Evolutionary conservation across 92 coral and sea anemone genomes (phyloP), one percentile per base, ranked within the genome.

Genomic region (Nematostella vectensis): DNA sequence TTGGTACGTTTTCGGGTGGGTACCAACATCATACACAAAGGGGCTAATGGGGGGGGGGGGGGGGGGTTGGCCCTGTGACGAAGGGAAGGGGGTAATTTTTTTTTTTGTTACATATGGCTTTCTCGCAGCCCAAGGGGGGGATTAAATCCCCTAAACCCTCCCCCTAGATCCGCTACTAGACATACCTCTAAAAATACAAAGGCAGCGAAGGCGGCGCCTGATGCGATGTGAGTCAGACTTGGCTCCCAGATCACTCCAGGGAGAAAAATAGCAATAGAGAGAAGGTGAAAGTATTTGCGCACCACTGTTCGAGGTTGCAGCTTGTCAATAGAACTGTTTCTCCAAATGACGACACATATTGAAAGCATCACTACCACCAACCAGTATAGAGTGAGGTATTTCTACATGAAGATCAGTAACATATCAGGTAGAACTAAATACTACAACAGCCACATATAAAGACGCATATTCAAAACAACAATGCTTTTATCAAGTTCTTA

Each of bases 231-330:
- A 3, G 78, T 83, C 17, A 93, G 36, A 11, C 78, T 33, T 3
- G 99, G 93, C 8, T 93, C 99, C 24, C 62, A 79, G 29, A 74
- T 43, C 20, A 82, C 58, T 16, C 99, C 99, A 3, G 99, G 96
- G 39, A 93, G 47, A 50, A 77, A 93, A 30, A 93, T 65, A 24
- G 83, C 99, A 12, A 82, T 62, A 6, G 96, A 88, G 55, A 87
- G 57, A 20, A 78, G 47, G 56, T 93, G 99, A 44, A 93, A 93
- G 45, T 61, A 49, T 70, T 93, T 93, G 43, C 99, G 86, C 11
- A 73, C 55, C 62, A 75, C 48, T 0, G 86, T 68, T 33, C 73
- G 67, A 0, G 85, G 51, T 11, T 69, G 59, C 25, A 59, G 29
- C 6, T 55, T 56, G 28, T 52, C 37, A 17, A 68, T 18, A 6